Percentiles rank a stretch among this genome's conserved stretches.
Evolutionary conservation across 2,888 invertebrate species (phyloP).

Genomic region (Phania funesta): DNA sequence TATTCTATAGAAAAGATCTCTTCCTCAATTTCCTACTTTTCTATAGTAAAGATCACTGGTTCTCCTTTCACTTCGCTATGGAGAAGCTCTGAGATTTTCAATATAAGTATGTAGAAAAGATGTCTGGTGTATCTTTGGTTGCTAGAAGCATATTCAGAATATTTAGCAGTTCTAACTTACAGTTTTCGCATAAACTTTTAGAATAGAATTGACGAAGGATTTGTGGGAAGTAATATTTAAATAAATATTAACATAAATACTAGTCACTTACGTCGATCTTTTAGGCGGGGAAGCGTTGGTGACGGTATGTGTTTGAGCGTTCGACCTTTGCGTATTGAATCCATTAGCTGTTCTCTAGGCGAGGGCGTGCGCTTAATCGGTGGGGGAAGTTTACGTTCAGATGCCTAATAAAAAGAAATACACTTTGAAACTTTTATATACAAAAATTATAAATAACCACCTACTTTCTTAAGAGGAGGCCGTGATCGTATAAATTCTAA

Average conservation of each 20-base stretch:
- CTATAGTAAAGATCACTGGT: not conserved
- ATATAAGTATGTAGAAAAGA: too few species aligned
- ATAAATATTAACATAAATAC: not conserved
- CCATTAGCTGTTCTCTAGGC: conserved; percentile 91
- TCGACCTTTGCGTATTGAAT: conserved; percentile 90
- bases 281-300: conserved; percentile 81
- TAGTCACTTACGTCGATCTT: conserved; percentile 82
- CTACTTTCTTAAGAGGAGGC: conserved; percentile 94
- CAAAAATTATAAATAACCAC: conserved; percentile 49
- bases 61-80: not conserved
- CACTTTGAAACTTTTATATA: not conserved
- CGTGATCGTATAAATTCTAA: conserved; percentile 97
- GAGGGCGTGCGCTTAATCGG: conserved; percentile 87
- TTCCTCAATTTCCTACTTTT: not conserved
- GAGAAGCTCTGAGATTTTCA: not conserved
- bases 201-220: too few species aligned
- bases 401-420: conserved; percentile 82
- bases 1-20: not conserved
- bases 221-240: too few species aligned
- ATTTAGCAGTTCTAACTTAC: too few species aligned
- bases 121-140: too few species aligned
- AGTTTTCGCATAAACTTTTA: too few species aligned
- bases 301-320: conserved; percentile 83
- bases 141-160: too few species aligned
- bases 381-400: conserved; percentile 90